Evolutionary conservation across 2,888 invertebrate species (phyloP).

Genomic region (Stegana nigrithorax): DNA sequence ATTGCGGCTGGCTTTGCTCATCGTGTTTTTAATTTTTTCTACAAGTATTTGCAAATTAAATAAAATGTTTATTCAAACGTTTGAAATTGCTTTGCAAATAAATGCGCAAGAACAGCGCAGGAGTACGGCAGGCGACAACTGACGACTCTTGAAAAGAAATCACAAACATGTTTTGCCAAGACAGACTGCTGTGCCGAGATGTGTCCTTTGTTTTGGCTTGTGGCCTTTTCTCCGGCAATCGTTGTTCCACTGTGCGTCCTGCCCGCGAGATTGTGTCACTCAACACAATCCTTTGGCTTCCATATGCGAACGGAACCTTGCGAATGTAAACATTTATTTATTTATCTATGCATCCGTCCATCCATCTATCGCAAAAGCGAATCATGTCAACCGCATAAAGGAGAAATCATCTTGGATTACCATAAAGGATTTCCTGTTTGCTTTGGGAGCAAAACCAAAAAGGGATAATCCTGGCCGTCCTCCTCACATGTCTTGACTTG

Average conservation of each 20-base stretch:
- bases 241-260: no score
- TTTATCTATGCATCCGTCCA: constrained; percentile 52
- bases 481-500: not conserved
- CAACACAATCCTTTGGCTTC: constrained; percentile 2
- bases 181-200: constrained; percentile 10
- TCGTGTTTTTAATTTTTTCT: no score
- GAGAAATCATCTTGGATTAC: constrained; percentile 56
- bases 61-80: constrained; percentile 60
- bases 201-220: not conserved
- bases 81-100: constrained; percentile 48
- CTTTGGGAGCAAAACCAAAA: not conserved
- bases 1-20: no score
- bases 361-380: constrained; percentile 63
- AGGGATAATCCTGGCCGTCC: constrained; percentile 5
- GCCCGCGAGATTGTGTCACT: no score
- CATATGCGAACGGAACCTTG: no score
- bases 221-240: not conserved
- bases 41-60: constrained; percentile 43
- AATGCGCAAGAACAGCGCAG: not conserved
- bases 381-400: constrained; percentile 63
- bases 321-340: no score
- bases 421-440: constrained; percentile 41
- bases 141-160: no score
- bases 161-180: constrained; percentile 16
- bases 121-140: no score